Evolutionary conservation across 2,113 vertebrate genomes (phyloP).

Genomic region (Centrocercus urophasianus): DNA sequence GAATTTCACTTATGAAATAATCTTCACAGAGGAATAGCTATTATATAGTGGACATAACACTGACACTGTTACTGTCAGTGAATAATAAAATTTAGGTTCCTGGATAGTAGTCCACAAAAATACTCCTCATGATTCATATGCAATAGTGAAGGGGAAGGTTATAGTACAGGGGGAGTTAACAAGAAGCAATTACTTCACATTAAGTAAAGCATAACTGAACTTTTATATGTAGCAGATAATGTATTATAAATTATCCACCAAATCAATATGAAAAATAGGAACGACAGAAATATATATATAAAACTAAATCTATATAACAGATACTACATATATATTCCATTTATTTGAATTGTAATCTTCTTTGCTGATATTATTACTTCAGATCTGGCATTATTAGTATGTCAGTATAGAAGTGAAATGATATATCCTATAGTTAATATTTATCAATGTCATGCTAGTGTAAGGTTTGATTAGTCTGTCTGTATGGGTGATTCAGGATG

Average conservation of each 20-base stretch:
- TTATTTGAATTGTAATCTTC: not conserved
- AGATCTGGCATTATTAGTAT: not conserved
- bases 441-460: not conserved
- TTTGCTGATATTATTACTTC: not conserved
- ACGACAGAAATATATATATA: not conserved
- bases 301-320: not conserved
- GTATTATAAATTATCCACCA: not conserved
- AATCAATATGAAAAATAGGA: not conserved
- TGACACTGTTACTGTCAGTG: not conserved
- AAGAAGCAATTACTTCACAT: not conserved
- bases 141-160: not conserved
- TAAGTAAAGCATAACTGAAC: not conserved
- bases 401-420: not conserved
- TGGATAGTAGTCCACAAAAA: not conserved
- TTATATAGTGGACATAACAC: not conserved
- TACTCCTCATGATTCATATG: not conserved
- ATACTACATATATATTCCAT: not conserved
- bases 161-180: not conserved
- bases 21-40: not conserved
- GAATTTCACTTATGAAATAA: not conserved
- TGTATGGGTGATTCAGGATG: not conserved
- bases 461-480: not conserved
- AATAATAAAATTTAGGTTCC: not conserved
- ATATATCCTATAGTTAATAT: not conserved
- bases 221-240: not conserved